Evolutionary conservation across 2,797 vertebrate genomes (phyloP).

Genomic region (Urosaurus nigricauda): DNA sequence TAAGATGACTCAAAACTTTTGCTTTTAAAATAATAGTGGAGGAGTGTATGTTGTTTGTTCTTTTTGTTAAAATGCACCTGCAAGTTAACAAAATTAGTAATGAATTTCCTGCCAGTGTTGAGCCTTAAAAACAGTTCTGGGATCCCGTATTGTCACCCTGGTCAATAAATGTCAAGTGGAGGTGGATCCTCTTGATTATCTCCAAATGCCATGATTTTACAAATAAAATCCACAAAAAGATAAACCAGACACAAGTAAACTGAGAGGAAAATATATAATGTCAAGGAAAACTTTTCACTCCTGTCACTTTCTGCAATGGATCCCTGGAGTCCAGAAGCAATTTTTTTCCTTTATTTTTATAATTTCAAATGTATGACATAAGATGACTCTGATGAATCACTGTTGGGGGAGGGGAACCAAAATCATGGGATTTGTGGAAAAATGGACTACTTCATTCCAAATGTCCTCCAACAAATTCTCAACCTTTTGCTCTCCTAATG

Average conservation of each 20-base stretch:
- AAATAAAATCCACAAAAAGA: slow-evolving; percentile 60
- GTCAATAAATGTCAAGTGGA: slow-evolving; percentile 32
- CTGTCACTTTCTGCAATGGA: slow-evolving; percentile 29
- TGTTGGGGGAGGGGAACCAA: slow-evolving; percentile 43
- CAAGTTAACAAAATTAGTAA: too few species aligned
- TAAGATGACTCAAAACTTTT: too few species aligned
- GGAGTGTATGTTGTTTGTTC: too few species aligned
- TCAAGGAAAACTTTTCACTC: slow-evolving; percentile 63
- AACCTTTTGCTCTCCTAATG: not conserved
- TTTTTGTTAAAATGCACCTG: too few species aligned
- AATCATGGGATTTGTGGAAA: not conserved
- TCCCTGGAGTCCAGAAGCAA: slow-evolving; percentile 56
- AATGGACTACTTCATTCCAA: not conserved
- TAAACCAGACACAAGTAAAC: slow-evolving; percentile 48
- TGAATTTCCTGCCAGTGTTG: too few species aligned
- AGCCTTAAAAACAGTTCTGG: too few species aligned
- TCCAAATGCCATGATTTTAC: slow-evolving; percentile 53
- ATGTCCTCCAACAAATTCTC: not conserved
- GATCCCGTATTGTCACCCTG: not conserved
- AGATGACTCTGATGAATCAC: slow-evolving; percentile 46
- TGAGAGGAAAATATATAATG: slow-evolving; percentile 59
- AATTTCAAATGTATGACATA: slow-evolving; percentile 59
- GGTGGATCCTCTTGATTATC: slow-evolving; percentile 51
- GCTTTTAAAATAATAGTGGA: too few species aligned
- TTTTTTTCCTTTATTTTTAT: slow-evolving; percentile 54